A percentile compares a stretch with the other conserved stretches of the same genome.
Evolutionary conservation across 2,888 invertebrate species (phyloP).

Genomic region (Exephanes ischioxanthus): DNA sequence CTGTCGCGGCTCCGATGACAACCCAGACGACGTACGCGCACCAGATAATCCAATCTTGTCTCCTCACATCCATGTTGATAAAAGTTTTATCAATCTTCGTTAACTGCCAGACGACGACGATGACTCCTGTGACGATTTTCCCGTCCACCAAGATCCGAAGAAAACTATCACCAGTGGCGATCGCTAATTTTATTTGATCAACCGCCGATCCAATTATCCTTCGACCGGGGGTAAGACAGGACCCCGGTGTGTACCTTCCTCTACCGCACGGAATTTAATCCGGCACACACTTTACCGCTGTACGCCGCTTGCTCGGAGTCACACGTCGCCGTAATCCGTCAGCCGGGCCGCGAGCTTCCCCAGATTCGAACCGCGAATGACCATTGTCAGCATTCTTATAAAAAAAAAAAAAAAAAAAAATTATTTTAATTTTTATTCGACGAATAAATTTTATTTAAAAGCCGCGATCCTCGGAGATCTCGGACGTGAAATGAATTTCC

Average conservation of each 20-base stretch:
- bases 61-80: constrained; percentile 80
- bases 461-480: no score
- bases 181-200: constrained; percentile 53
- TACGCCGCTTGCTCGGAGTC: constrained; percentile 45
- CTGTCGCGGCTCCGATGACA: constrained; percentile 77
- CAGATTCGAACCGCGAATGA: constrained; percentile 56
- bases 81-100: constrained; percentile 69
- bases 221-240: neutral
- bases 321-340: constrained; percentile 64
- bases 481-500: no score
- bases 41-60: constrained; percentile 78
- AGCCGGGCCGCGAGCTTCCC: constrained; percentile 58
- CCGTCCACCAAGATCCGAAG: constrained; percentile 16
- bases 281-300: constrained; percentile 10
- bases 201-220: constrained; percentile 39
- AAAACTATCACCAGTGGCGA: constrained; percentile 28
- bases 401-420: neutral
- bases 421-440: no score
- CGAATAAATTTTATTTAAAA: no score
- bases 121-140: constrained; percentile 21
- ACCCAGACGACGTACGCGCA: constrained; percentile 80
- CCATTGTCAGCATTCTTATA: constrained; percentile 63
- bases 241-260: constrained; percentile 27
- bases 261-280: constrained; percentile 25
- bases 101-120: constrained; percentile 15